Evolutionary conservation across 2,888 invertebrate species (phyloP).

Genomic region (Lottia scabra): DNA sequence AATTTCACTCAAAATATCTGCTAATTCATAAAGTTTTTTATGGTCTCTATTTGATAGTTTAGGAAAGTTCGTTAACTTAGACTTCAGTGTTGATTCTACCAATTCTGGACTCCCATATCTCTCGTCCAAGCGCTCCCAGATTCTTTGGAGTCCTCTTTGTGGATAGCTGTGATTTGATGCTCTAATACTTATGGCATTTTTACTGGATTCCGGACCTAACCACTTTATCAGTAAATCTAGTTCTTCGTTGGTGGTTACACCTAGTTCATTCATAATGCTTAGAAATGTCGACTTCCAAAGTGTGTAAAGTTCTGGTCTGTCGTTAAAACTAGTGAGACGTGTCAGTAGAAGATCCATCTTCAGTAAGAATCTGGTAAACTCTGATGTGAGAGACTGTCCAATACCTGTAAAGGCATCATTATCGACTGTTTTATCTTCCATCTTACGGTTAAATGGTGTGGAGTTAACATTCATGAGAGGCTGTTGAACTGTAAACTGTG

Average conservation of each 20-base stretch:
- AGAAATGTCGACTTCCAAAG: slow-evolving; percentile 17
- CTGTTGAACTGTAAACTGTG: not conserved
- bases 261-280: slow-evolving; percentile 16
- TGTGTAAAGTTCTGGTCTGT: slow-evolving; percentile 13
- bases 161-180: slow-evolving; percentile 25
- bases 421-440: not conserved
- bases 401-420: not conserved
- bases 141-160: slow-evolving; percentile 12
- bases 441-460: not conserved
- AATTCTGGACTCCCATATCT: slow-evolving; percentile 31
- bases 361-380: slow-evolving; percentile 8
- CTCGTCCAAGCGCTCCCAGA: slow-evolving; percentile 19
- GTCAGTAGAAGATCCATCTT: slow-evolving; percentile 16
- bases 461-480: too few relatives aligned
- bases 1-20: slow-evolving; percentile 29
- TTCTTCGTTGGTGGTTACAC: slow-evolving; percentile 17
- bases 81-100: slow-evolving; percentile 22
- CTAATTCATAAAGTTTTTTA: slow-evolving; percentile 25
- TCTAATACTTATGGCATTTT: slow-evolving; percentile 21
- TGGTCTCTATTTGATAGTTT: slow-evolving; percentile 26
- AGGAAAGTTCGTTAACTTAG: slow-evolving; percentile 27
- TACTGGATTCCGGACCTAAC: slow-evolving; percentile 22
- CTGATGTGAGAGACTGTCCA: not conserved
- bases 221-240: slow-evolving; percentile 24
- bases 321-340: slow-evolving; percentile 14